These are phyloP conservation scores for Pelosia muscerda DNA, from an alignment of 2,888 invertebrate genomes.

Conservation along the genomic window DNA sequence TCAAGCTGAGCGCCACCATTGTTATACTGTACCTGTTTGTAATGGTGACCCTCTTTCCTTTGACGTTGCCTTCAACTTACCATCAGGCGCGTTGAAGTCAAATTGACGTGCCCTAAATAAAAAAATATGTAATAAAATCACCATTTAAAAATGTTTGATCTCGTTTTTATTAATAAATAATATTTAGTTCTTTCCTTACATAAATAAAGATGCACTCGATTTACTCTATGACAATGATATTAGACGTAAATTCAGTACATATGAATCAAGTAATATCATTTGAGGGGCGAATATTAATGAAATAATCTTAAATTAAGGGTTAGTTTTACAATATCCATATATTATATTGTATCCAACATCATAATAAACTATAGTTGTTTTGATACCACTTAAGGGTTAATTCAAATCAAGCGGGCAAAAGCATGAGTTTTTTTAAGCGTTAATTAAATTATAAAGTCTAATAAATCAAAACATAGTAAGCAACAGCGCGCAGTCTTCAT, in stretches of 20 bases:
- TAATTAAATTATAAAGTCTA: too few species aligned
- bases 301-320: background rate
- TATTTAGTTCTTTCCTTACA: constrained; percentile 39
- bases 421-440: too few species aligned
- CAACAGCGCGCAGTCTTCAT: too few species aligned
- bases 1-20: too few species aligned
- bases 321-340: background rate
- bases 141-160: constrained; percentile 17
- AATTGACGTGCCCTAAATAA: background rate
- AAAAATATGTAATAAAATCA: constrained; percentile 8
- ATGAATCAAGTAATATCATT: constrained; percentile 46
- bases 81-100: too few species aligned
- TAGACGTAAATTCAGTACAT: constrained; percentile 33
- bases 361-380: background rate
- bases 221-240: constrained; percentile 41
- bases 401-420: too few species aligned
- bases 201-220: constrained; percentile 40
- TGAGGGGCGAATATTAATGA: constrained; percentile 9
- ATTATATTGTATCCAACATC: background rate
- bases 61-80: too few species aligned
- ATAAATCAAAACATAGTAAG: too few species aligned
- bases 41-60: too few species aligned
- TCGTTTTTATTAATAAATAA: constrained; percentile 47
- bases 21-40: too few species aligned
- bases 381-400: background rate